Evolutionary conservation across 1,140 invertebrate genomes (phyloP).

Genomic region (Ooceraea biroi): DNA sequence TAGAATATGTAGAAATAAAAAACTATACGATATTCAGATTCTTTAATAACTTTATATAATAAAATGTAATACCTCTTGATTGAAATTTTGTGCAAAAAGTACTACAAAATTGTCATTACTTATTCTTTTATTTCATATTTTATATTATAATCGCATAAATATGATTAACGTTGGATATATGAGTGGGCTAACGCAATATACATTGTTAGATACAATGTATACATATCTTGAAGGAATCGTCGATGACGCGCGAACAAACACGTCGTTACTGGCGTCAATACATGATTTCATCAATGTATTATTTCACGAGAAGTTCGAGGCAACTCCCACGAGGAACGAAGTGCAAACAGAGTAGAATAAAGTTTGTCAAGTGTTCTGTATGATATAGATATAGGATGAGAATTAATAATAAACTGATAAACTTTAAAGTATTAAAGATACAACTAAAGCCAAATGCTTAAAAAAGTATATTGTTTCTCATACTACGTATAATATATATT

Average conservation of each 20-base stretch:
- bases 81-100: neutral
- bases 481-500: too few relatives aligned
- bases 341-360: neutral
- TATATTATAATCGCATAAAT: neutral
- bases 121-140: neutral
- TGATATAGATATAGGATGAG: neutral
- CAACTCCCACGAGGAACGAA: neutral
- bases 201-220: neutral
- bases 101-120: neutral
- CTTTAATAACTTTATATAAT: neutral
- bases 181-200: neutral
- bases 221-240: constrained; percentile 18
- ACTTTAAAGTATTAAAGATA: too few relatives aligned
- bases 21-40: neutral
- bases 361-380: neutral
- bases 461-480: too few relatives aligned
- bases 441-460: too few relatives aligned
- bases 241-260: neutral
- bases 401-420: neutral
- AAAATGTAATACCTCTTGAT: neutral
- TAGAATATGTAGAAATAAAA: neutral
- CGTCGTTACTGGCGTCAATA: neutral
- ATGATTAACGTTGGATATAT: too few relatives aligned
- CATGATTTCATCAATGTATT: neutral
- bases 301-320: neutral